A percentile compares a stretch with the other conserved stretches of the same genome.
Conservation (phyloP, 1,140 invertebrate genomes). For the Rhopalosiphum maidis region DNA sequence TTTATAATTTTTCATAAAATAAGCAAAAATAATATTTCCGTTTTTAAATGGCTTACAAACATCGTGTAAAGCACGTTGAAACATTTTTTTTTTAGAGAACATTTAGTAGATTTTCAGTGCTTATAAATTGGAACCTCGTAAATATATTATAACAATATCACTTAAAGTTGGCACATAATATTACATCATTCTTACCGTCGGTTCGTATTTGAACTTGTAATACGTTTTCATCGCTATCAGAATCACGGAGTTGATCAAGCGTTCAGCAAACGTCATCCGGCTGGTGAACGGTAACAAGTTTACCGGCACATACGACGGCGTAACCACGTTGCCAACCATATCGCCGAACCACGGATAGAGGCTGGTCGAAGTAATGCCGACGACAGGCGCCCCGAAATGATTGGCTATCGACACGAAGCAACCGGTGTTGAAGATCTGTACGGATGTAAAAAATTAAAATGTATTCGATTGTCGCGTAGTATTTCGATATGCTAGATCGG, state of each 20-base stretch:
- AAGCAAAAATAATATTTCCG: background rate
- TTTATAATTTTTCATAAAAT: background rate
- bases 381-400: conserved; percentile 64
- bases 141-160: background rate
- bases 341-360: conserved; percentile 66
- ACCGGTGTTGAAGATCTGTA: conserved; percentile 60
- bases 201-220: conserved; percentile 29
- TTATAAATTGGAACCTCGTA: background rate
- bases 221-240: background rate
- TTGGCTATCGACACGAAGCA: conserved; percentile 61
- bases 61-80: background rate
- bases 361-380: conserved; percentile 66
- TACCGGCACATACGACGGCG: conserved; percentile 59
- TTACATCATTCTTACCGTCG: background rate
- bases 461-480: background rate
- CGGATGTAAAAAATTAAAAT: background rate
- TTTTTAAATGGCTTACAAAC: background rate
- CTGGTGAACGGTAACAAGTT: conserved; percentile 45
- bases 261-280: conserved; percentile 56
- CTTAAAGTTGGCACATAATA: background rate
- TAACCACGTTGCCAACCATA: conserved; percentile 60
- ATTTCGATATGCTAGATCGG: background rate
- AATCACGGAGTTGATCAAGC: conserved; percentile 55
- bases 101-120: background rate
- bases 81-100: background rate